Percentiles rank a stretch among this genome's conserved stretches.
phyloP scores from a whole-genome alignment of 1,140 invertebrate species.

The Maconellicoccus hirsutus region DNA sequence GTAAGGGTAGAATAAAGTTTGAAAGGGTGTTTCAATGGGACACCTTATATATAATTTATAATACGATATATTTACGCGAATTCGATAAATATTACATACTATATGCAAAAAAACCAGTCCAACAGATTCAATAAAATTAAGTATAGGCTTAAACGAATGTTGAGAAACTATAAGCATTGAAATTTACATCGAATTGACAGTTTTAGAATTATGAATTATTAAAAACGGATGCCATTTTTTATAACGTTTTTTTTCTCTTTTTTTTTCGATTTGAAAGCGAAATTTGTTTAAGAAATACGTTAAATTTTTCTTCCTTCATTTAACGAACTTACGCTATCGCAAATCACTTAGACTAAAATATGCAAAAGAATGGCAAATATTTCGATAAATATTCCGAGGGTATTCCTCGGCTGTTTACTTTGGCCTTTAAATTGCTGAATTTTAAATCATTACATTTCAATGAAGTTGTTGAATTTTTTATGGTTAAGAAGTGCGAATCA shows the following conservation, averaged over 20 bases:
- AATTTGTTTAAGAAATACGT: not conserved
- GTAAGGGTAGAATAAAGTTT: too few species aligned
- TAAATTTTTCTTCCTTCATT: not conserved
- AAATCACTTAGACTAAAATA: not conserved
- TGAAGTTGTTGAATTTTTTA: not conserved
- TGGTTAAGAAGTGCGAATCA: too few species aligned
- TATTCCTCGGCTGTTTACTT: not conserved
- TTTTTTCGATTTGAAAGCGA: too few species aligned
- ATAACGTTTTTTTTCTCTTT: too few species aligned
- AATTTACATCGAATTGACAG: conserved; percentile 5
- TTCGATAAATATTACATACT: too few species aligned
- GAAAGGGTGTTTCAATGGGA: too few species aligned
- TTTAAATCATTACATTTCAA: not conserved
- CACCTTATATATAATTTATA: too few species aligned
- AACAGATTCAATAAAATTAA: not conserved
- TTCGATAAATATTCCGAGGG: not conserved
- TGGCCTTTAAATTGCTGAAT: not conserved
- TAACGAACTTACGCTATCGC: not conserved
- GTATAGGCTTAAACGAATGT: not conserved
- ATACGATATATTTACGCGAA: too few species aligned
- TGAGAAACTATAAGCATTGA: not conserved
- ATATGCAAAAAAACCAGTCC: too few species aligned
- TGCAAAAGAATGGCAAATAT: not conserved
- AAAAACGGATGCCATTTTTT: not conserved
- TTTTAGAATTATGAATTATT: not conserved